Evolutionary conservation across 2,888 invertebrate genomes (phyloP).

Genomic region (Rotaria sp.): DNA sequence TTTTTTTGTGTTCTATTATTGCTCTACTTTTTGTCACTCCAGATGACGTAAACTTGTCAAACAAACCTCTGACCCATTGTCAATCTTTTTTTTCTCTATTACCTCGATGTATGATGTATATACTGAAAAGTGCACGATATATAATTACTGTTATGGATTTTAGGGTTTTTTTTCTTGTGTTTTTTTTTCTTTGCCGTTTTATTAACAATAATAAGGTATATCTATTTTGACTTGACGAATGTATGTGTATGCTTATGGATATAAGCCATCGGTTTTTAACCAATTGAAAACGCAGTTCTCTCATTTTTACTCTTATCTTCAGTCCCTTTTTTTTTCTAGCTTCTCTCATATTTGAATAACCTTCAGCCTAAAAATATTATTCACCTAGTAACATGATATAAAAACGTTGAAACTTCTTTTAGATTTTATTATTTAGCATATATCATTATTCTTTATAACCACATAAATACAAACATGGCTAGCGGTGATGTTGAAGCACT

Average conservation of each 20-base stretch:
- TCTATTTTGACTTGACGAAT: not conserved
- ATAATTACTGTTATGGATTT: not conserved
- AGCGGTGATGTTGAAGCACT: not conserved
- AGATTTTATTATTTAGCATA: not conserved
- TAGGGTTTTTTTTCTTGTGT: not conserved
- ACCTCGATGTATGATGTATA: not conserved
- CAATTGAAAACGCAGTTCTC: not conserved
- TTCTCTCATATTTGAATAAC: not conserved
- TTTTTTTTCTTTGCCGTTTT: not conserved
- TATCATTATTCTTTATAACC: not conserved
- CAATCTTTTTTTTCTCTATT: too few relatives aligned
- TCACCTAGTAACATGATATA: not conserved
- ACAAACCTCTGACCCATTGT: too few relatives aligned
- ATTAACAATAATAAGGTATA: not conserved
- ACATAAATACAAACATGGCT: not conserved
- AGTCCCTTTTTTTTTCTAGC: not conserved
- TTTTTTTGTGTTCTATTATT: too few relatives aligned
- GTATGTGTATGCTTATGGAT: not conserved
- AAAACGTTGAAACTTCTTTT: not conserved
- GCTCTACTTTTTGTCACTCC: too few relatives aligned
- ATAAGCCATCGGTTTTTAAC: not conserved
- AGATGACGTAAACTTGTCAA: too few relatives aligned
- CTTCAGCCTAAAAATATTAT: not conserved
- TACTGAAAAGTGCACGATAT: not conserved
- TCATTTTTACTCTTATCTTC: not conserved